A percentile compares a stretch with the other conserved stretches of the same genome.
Conservation (phyloP, 2,113 vertebrate species). For the Psammodynastes pulverulentus region DNA sequence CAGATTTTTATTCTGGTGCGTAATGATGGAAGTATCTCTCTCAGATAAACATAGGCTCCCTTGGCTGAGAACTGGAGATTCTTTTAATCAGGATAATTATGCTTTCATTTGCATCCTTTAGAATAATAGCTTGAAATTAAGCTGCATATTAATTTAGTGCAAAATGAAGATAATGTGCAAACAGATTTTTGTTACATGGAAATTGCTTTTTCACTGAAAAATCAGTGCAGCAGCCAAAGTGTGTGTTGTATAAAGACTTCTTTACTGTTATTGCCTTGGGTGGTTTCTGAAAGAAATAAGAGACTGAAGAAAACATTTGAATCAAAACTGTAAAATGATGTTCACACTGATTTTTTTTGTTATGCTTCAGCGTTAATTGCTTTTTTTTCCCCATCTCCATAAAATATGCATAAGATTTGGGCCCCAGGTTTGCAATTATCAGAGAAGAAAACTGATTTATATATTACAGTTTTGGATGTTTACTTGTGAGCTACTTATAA, state of each 20-base stretch:
- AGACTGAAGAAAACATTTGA: conserved; percentile 36
- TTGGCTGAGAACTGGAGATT: not conserved
- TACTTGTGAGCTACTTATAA: conserved; percentile 52
- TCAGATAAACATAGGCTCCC: not conserved
- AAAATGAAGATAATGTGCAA: conserved; percentile 12
- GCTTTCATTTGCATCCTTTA: conserved; percentile 31
- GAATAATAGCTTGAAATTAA: conserved; percentile 7
- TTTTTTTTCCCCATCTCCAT: conserved; percentile 64
- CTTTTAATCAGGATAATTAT: conserved; percentile 7
- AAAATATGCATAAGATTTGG: conserved; percentile 65
- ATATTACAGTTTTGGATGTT: conserved; percentile 44
- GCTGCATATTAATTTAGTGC: conserved; percentile 26
- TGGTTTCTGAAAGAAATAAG: conserved; percentile 39
- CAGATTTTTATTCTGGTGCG: not conserved
- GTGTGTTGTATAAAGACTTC: not conserved
- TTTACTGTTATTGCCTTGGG: conserved; percentile 17
- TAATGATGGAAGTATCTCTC: not conserved
- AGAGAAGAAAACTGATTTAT: conserved; percentile 32
- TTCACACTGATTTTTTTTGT: conserved; percentile 54
- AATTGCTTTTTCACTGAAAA: not conserved
- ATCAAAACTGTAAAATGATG: conserved; percentile 46
- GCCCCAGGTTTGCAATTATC: conserved; percentile 56
- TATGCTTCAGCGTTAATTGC: conserved; percentile 60
- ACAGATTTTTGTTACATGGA: not conserved
- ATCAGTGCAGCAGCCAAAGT: conserved; percentile 45